phyloP scores from a whole-genome alignment of 1,140 invertebrate genomes.

The Elymnias hypermnestra region DNA sequence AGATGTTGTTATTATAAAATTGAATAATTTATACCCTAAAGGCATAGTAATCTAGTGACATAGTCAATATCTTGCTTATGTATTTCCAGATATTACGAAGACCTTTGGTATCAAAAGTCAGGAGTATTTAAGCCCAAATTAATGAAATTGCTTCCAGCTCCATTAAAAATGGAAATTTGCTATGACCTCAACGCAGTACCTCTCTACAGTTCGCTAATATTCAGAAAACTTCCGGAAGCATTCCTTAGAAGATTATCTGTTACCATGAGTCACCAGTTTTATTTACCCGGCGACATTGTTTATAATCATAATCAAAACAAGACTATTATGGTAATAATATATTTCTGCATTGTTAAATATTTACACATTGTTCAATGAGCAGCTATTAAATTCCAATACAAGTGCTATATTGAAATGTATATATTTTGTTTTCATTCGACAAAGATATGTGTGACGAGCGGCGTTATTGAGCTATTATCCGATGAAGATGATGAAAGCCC shows the following conservation, averaged over 20 bases:
- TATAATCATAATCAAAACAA: conserved; percentile 67
- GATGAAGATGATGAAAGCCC: conserved; percentile 73
- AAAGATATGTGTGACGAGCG: conserved; percentile 62
- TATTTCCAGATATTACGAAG: conserved; percentile 67
- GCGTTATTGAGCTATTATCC: conserved; percentile 66
- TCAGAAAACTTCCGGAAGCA: conserved; percentile 64
- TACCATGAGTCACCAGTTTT: conserved; percentile 67
- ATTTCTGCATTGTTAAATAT: conserved; percentile 27
- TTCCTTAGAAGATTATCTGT: conserved; percentile 63
- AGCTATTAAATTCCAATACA: conserved; percentile 5
- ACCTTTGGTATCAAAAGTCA: conserved; percentile 68
- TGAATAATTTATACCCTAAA: too few species aligned
- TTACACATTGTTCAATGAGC: conserved; percentile 19
- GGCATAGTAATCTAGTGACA: too few species aligned
- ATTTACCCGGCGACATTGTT: conserved; percentile 65
- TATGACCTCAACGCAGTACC: conserved; percentile 69
- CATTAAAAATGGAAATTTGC: conserved; percentile 65
- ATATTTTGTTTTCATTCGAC: conserved; percentile 18
- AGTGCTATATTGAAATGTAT: conserved; percentile 1
- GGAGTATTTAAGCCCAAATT: conserved; percentile 62
- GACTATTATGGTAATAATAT: conserved; percentile 58
- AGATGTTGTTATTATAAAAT: not conserved
- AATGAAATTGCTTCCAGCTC: conserved; percentile 48
- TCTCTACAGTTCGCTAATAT: conserved; percentile 64
- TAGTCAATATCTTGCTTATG: too few species aligned